A percentile compares a stretch with the other conserved stretches of the same genome.
phyloP scores from a whole-genome alignment of 2,113 vertebrate genomes.

The Lepus americanus region DNA sequence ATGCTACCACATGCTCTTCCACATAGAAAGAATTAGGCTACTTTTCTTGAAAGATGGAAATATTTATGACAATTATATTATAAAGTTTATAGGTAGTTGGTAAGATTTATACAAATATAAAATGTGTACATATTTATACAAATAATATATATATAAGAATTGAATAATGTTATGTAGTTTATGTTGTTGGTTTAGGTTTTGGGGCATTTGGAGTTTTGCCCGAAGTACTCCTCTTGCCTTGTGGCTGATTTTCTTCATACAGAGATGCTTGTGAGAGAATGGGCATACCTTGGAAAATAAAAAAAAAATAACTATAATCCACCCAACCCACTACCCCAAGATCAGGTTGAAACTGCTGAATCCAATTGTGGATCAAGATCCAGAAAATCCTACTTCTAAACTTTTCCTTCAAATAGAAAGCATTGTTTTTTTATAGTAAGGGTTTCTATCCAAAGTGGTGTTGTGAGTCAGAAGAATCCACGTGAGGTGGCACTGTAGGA shows the following conservation, averaged over 20 bases:
- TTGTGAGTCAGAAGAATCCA: neutral
- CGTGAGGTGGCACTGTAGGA: neutral
- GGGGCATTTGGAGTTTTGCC: neutral
- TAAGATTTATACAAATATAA: neutral
- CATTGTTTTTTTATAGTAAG: neutral
- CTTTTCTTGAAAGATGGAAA: conserved; percentile 48
- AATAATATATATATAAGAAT: neutral
- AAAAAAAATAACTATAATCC: neutral
- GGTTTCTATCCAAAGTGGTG: neutral
- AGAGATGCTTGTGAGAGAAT: no score
- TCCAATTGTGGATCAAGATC: neutral
- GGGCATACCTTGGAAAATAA: no score
- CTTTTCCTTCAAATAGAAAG: neutral
- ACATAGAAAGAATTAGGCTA: neutral
- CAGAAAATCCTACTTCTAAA: neutral
- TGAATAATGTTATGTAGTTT: neutral
- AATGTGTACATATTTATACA: no score
- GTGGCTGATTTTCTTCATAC: neutral
- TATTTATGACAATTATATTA: conserved; percentile 1
- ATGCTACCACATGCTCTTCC: neutral
- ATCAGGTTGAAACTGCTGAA: neutral
- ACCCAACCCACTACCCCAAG: no score
- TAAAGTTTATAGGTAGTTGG: neutral
- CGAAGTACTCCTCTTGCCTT: neutral
- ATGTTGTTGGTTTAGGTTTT: neutral